These are phyloP conservation scores for Phrynocephalus vlangalii DNA, from an alignment of 2,797 vertebrate species.

Conservation along the genomic window DNA sequence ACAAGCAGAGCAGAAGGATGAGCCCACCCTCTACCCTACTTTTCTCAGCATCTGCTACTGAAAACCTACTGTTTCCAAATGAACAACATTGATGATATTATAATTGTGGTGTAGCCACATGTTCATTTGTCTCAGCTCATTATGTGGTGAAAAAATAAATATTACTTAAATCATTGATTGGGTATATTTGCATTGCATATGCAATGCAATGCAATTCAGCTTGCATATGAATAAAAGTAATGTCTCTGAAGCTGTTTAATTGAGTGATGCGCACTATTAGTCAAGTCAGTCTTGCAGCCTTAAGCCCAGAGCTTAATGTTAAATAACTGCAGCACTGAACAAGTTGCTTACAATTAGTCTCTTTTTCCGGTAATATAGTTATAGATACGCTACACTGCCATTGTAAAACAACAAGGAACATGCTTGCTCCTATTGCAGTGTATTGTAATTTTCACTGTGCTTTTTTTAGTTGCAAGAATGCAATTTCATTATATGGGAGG, in stretches of 20 bases:
- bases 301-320: not conserved
- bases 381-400: not conserved
- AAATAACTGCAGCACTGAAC: no score
- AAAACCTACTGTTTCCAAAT: not conserved
- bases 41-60: not conserved
- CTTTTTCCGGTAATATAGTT: not conserved
- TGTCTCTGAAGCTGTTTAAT: not conserved
- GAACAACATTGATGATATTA: not conserved
- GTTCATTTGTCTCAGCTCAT: not conserved
- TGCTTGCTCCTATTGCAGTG: not conserved
- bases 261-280: not conserved
- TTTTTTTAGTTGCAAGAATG: not conserved
- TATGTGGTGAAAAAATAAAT: not conserved
- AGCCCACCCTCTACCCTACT: not conserved
- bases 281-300: not conserved
- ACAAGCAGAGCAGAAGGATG: not conserved
- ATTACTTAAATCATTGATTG: not conserved
- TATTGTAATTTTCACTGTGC: not conserved
- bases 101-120: no score
- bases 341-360: not conserved
- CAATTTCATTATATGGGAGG: not conserved
- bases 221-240: not conserved
- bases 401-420: not conserved
- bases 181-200: not conserved
- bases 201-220: not conserved